A percentile compares a stretch with the other conserved stretches of the same genome.
Evolutionary conservation across 1,140 invertebrate species (phyloP).

Genomic region (Akabosia matsudoensis): DNA sequence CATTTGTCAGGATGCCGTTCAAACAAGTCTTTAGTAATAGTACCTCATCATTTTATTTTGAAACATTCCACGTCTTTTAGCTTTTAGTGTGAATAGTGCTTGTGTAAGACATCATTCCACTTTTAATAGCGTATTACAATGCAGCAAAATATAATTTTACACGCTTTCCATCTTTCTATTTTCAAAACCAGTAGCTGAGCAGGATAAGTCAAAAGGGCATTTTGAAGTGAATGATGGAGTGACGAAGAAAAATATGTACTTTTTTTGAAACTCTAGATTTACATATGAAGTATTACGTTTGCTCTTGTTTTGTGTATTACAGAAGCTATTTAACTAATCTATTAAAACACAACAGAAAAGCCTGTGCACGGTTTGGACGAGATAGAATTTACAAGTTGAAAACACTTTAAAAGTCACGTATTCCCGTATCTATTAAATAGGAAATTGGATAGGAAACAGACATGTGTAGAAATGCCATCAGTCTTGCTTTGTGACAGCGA

Average conservation of each 20-base stretch:
- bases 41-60: too few species aligned
- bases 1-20: too few species aligned
- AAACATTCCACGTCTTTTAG: too few species aligned
- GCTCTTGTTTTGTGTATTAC: too few species aligned
- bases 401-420: conserved; percentile 19
- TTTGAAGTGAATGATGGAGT: not conserved
- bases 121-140: too few species aligned
- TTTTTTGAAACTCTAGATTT: too few species aligned
- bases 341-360: not conserved
- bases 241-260: not conserved
- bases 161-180: not conserved
- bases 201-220: not conserved
- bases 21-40: too few species aligned
- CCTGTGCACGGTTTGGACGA: not conserved
- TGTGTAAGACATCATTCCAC: too few species aligned
- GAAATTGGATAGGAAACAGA: not conserved
- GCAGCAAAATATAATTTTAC: conserved; percentile 5
- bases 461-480: not conserved
- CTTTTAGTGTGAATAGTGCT: too few species aligned
- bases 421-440: not conserved
- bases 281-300: too few species aligned
- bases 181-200: conserved; percentile 16
- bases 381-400: not conserved
- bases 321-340: not conserved
- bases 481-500: conserved; percentile 21